Percentiles rank a stretch among this genome's conserved stretches.
These are phyloP conservation scores for Drosophila maculinotata DNA, from an alignment of 2,888 invertebrate species.

Conservation along the genomic window DNA sequence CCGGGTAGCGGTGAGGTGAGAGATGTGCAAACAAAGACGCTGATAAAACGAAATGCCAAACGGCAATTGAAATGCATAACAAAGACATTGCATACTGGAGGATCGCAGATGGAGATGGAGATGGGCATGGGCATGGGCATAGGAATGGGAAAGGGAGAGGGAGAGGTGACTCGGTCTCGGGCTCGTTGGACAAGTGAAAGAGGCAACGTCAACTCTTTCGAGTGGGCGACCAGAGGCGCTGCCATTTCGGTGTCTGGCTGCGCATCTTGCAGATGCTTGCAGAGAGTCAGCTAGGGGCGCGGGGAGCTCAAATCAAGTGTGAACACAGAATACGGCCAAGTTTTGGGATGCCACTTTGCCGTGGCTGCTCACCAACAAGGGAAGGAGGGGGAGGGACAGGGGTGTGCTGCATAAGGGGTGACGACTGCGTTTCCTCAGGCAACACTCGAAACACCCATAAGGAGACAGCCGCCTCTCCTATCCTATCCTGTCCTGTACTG, in stretches of 20 bases:
- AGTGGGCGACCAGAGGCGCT: constrained; percentile 73
- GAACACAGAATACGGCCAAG: constrained; percentile 75
- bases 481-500: too few relatives aligned
- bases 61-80: constrained; percentile 79
- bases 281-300: constrained; percentile 17
- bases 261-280: constrained; percentile 42
- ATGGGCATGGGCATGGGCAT: neutral
- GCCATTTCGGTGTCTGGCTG: constrained; percentile 77
- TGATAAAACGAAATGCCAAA: constrained; percentile 77
- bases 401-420: too few relatives aligned
- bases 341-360: constrained; percentile 64
- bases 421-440: constrained; percentile 44
- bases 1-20: constrained; percentile 41
- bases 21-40: constrained; percentile 78
- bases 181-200: constrained; percentile 59
- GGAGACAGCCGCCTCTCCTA: constrained; percentile 22
- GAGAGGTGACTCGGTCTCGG: neutral
- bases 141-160: neutral
- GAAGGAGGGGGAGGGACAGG: too few relatives aligned
- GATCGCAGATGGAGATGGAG: constrained; percentile 10
- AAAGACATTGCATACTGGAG: constrained; percentile 52
- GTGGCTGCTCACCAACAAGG: too few relatives aligned
- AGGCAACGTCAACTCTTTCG: constrained; percentile 72
- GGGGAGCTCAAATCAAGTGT: constrained; percentile 62
- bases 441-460: constrained; percentile 32